Evolutionary conservation across 2,888 invertebrate genomes (phyloP).

Genomic region (Epinotia brunnichana): DNA sequence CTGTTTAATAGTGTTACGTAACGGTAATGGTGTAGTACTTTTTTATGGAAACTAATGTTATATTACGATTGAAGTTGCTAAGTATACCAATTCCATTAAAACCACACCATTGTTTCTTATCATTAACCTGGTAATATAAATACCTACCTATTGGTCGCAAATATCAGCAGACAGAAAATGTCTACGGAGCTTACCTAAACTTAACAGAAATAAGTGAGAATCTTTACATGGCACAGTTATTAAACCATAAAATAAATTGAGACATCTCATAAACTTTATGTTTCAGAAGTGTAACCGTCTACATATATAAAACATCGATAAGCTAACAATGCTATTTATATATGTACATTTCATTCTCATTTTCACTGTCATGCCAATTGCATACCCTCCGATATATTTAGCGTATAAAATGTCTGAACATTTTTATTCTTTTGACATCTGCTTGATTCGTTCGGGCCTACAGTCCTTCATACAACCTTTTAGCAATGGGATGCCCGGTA

Average conservation of each 20-base stretch:
- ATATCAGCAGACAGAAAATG: neutral
- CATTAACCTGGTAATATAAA: too few species aligned
- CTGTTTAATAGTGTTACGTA: too few species aligned
- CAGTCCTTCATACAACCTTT: conserved; percentile 16
- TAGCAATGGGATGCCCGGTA: conserved; percentile 25
- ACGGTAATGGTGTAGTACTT: too few species aligned
- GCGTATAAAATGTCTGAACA: conserved; percentile 31
- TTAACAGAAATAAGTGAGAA: neutral
- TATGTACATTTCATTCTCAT: conserved; percentile 28
- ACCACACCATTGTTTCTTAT: too few species aligned
- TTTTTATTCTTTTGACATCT: conserved; percentile 33
- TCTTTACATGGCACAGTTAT: conserved; percentile 54
- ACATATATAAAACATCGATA: conserved; percentile 36
- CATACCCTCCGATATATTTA: conserved; percentile 23
- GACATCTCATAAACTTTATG: conserved; percentile 70
- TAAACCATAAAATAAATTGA: conserved; percentile 48
- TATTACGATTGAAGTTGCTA: too few species aligned
- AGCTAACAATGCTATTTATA: conserved; percentile 33
- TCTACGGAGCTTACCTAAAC: neutral
- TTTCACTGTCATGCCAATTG: conserved; percentile 31
- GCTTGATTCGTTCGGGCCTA: conserved; percentile 28
- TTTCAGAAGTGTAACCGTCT: conserved; percentile 72
- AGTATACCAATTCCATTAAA: too few species aligned
- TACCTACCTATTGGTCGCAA: neutral
- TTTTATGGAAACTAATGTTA: too few species aligned